phyloP scores from a whole-genome alignment of 2,888 invertebrate species.

The Clanis bilineata region DNA sequence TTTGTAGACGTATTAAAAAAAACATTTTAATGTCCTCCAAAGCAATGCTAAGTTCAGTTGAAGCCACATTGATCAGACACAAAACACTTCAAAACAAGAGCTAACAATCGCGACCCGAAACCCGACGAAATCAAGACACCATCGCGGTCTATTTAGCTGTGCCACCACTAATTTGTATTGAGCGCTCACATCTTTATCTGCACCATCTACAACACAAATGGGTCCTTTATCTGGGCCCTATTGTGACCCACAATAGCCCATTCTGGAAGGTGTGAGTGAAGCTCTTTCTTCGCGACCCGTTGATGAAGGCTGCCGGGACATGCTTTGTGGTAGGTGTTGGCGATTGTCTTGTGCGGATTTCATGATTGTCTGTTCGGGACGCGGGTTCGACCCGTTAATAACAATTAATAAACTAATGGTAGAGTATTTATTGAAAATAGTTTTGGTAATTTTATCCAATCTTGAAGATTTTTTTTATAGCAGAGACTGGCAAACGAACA shows the following conservation, averaged over 20 bases:
- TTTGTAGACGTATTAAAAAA: too few species aligned
- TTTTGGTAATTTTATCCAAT: neutral
- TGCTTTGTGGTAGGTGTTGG: conserved; percentile 15
- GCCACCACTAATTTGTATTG: conserved; percentile 40
- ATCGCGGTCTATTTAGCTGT: conserved; percentile 17
- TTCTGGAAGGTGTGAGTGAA: conserved; percentile 53
- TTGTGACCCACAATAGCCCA: conserved; percentile 46
- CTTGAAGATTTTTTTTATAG: neutral
- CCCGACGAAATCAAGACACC: conserved; percentile 22
- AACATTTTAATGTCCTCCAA: neutral
- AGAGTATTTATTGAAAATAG: neutral
- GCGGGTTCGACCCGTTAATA: neutral
- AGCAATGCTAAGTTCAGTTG: neutral
- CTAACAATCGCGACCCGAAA: conserved; percentile 26
- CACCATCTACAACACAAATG: conserved; percentile 11
- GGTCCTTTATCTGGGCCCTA: conserved; percentile 42
- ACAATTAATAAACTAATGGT: neutral
- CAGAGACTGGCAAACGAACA: too few species aligned
- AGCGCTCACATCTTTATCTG: conserved; percentile 30
- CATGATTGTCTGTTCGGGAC: neutral
- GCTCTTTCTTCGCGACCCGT: conserved; percentile 17
- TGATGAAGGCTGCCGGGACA: conserved; percentile 15
- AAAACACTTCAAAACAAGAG: conserved; percentile 9
- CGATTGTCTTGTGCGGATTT: conserved; percentile 1
- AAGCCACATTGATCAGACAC: neutral